phyloP scores from a whole-genome alignment of 37 sponge, comb jelly and placozoan genomes.

The Spongilla lacustris region DNA sequence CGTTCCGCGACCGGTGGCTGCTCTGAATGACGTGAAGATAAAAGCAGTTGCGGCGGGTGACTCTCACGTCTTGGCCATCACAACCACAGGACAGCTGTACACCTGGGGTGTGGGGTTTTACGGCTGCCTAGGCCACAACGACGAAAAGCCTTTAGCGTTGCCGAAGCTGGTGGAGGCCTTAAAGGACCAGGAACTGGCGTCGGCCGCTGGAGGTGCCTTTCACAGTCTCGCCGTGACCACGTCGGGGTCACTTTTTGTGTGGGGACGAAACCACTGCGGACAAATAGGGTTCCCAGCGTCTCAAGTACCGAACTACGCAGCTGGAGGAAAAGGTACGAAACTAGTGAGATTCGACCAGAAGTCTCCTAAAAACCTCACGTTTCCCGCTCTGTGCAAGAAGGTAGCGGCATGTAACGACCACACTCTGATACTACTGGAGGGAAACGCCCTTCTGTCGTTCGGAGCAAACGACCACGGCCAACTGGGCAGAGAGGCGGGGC shows the following conservation, averaged over 20 bases:
- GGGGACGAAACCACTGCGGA: conserved; percentile 74
- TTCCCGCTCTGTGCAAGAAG: conserved; percentile 9
- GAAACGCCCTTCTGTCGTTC: conserved; percentile 49
- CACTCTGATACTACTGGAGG: conserved; percentile 54
- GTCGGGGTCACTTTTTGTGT: conserved; percentile 50
- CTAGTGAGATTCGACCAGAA: conserved; percentile 55
- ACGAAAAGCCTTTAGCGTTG: conserved; percentile 36
- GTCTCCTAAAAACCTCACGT: conserved; percentile 15
- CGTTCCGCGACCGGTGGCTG: conserved; percentile 38
- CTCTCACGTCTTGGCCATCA: conserved; percentile 61
- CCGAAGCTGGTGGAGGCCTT: conserved; percentile 67
- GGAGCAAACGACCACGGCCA: conserved; percentile 70
- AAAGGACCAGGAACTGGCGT: conserved; percentile 9
- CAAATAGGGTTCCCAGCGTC: conserved; percentile 50
- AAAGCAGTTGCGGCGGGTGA: conserved; percentile 55
- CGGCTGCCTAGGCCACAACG: conserved; percentile 67
- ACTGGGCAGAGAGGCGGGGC: conserved; percentile 46
- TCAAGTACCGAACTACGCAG: conserved; percentile 8
- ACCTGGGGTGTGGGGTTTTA: conserved; percentile 76
- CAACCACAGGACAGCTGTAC: conserved; percentile 38
- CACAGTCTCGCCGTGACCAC: conserved; percentile 62
- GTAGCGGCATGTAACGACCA: conserved; percentile 50
- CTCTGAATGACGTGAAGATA: conserved; percentile 34
- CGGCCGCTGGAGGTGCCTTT: conserved; percentile 60
- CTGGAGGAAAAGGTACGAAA: conserved; percentile 20